Evolutionary conservation across 2,797 vertebrate genomes (phyloP).

Genomic region (Macrochelys suwanniensis): DNA sequence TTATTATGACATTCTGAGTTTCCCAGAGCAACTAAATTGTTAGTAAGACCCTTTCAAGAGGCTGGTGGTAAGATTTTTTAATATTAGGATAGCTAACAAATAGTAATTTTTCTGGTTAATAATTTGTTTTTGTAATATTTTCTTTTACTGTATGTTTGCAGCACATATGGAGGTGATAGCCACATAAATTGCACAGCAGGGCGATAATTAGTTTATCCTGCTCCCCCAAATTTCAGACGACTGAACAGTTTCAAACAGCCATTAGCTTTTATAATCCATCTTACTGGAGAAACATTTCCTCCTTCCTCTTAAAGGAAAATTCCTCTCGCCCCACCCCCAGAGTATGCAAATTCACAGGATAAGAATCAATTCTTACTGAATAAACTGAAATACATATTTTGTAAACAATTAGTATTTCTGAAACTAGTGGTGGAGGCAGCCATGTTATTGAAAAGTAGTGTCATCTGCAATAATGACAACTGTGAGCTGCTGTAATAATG

Average conservation of each 20-base stretch:
- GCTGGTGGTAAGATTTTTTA: background rate
- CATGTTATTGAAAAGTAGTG: background rate
- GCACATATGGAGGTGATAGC: background rate
- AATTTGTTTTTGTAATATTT: background rate
- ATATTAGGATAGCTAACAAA: background rate
- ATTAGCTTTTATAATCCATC: background rate
- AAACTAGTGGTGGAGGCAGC: background rate
- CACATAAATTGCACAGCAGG: background rate
- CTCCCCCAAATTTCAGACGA: background rate
- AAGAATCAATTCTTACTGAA: background rate
- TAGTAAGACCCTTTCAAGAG: background rate
- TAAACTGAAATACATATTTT: background rate
- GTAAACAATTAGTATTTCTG: background rate
- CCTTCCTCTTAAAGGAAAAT: background rate
- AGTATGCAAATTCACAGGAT: background rate
- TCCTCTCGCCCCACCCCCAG: too few relatives aligned
- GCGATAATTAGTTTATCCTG: background rate
- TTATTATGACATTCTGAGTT: background rate
- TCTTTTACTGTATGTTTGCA: background rate
- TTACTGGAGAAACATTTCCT: background rate
- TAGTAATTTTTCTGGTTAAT: background rate
- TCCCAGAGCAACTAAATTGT: background rate
- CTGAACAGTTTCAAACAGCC: background rate
- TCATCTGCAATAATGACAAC: background rate
- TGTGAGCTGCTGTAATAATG: background rate